phyloP scores from a whole-genome alignment of 2,797 vertebrate genomes.

The Melanotaenia pygmaea region DNA sequence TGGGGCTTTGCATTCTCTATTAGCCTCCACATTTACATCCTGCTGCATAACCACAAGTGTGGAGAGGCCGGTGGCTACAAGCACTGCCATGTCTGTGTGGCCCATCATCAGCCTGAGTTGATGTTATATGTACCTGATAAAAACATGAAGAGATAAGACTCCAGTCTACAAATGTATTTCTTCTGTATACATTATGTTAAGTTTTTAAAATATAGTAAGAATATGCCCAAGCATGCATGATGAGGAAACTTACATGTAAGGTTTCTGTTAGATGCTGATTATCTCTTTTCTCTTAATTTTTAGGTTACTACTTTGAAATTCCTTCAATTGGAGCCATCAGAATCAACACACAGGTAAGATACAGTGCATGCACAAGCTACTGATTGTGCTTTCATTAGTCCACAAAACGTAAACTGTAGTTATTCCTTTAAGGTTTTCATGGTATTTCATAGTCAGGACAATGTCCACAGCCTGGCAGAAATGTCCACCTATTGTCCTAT shows the following conservation, averaged over 20 bases:
- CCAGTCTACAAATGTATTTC: slow-evolving; percentile 31
- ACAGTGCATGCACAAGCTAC: not conserved
- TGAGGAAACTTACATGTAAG: slow-evolving; percentile 1
- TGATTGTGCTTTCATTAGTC: slow-evolving; percentile 1
- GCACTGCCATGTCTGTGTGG: slow-evolving; percentile 8
- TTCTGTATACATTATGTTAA: slow-evolving; percentile 22
- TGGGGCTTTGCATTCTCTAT: slow-evolving; percentile 69
- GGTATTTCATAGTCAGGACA: not conserved
- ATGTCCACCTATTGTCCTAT: not conserved
- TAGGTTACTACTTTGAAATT: slow-evolving; percentile 99
- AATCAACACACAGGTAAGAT: slow-evolving; percentile 97
- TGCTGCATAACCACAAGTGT: slow-evolving; percentile 33
- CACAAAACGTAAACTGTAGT: slow-evolving; percentile 27
- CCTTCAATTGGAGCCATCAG: slow-evolving; percentile 98
- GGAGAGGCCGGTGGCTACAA: slow-evolving; percentile 44
- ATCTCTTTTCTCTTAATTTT: slow-evolving; percentile 36
- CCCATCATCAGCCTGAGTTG: slow-evolving; percentile 28
- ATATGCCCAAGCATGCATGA: not conserved
- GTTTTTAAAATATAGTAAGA: slow-evolving; percentile 11
- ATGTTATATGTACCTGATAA: slow-evolving; percentile 45
- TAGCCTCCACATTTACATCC: slow-evolving; percentile 71
- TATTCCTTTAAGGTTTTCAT: slow-evolving; percentile 17
- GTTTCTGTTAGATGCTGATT: slow-evolving; percentile 33
- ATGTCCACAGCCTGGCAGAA: not conserved
- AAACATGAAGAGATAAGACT: slow-evolving; percentile 47